A percentile compares a stretch with the other conserved stretches of the same genome.
These are phyloP conservation scores for Ceyx melanurus DNA, from an alignment of 2,113 vertebrate species.

Conservation along the genomic window DNA sequence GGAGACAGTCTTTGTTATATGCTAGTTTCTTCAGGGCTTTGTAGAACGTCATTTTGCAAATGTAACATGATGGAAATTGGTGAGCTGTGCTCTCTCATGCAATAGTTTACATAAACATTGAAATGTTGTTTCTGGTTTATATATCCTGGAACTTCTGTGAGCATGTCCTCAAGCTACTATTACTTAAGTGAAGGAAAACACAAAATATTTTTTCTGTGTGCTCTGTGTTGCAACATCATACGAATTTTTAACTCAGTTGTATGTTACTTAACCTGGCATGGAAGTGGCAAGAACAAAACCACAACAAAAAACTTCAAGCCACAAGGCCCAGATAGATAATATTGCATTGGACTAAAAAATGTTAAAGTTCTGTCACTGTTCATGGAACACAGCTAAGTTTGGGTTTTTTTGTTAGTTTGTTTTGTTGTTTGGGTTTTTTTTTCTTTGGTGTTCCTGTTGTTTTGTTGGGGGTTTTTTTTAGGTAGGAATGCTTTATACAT, in stretches of 20 bases:
- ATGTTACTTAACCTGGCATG: not conserved
- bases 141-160: not conserved
- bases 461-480: not conserved
- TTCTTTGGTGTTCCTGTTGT: not conserved
- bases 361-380: not conserved
- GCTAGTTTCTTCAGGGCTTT: slow-evolving; percentile 24
- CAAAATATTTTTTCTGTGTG: not conserved
- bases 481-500: not conserved
- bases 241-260: not conserved
- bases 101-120: slow-evolving; percentile 47
- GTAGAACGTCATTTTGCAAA: slow-evolving; percentile 49
- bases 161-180: not conserved
- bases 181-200: not conserved
- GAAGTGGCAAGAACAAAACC: not conserved
- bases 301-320: not conserved
- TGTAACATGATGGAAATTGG: slow-evolving; percentile 28
- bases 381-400: not conserved
- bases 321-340: not conserved
- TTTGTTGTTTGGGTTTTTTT: not conserved
- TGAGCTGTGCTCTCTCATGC: slow-evolving; percentile 33
- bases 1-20: not conserved
- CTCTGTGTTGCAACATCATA: not conserved
- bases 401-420: not conserved
- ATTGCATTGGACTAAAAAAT: not conserved
- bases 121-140: slow-evolving; percentile 28